A percentile compares a stretch with the other conserved stretches of the same genome.
Conservation (phyloP, 35 echinoderm and acorn worm genomes). For the Heliocidaris erythrogramma region DNA sequence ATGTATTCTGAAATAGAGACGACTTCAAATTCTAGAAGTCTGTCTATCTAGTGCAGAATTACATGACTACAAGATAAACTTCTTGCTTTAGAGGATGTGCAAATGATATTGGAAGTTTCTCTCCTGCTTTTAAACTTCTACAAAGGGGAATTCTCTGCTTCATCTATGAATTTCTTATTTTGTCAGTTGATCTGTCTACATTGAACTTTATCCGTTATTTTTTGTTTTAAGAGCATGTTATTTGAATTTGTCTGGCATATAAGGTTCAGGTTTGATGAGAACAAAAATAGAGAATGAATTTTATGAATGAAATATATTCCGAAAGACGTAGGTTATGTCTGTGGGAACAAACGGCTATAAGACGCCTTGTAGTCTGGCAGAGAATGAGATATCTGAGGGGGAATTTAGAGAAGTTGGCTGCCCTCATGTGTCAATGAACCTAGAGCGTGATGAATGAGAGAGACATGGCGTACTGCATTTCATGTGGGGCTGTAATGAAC, state of each 20-base stretch:
- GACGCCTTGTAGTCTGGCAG: neutral
- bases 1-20: neutral
- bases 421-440: neutral
- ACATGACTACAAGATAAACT: neutral
- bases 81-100: neutral
- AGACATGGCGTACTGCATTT: neutral
- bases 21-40: neutral
- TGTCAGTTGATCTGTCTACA: neutral
- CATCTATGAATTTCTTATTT: neutral
- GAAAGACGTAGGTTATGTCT: neutral
- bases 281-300: neutral
- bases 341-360: neutral
- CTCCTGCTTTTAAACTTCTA: neutral
- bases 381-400: neutral
- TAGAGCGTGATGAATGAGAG: neutral
- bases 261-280: neutral
- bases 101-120: neutral
- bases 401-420: constrained; percentile 3
- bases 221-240: neutral
- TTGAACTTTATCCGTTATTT: neutral
- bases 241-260: neutral
- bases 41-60: neutral
- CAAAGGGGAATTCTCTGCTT: neutral
- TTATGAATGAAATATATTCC: neutral
- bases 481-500: neutral